phyloP scores from a whole-genome alignment of 2,797 vertebrate genomes.

The Mus spretus region DNA sequence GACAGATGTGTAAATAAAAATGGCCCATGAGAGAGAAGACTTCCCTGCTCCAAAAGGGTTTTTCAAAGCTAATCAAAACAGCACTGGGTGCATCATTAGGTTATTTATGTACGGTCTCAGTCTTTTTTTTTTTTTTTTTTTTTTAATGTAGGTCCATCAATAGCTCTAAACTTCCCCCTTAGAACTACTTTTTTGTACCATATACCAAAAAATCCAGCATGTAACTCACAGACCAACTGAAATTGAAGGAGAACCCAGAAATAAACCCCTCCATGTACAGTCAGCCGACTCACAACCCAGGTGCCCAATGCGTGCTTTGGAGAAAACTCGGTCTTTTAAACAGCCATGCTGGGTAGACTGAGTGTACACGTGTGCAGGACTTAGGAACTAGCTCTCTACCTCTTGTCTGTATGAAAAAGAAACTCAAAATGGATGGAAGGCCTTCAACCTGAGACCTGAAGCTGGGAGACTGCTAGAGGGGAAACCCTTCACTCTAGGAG shows the following conservation, averaged over 20 bases:
- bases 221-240: neutral
- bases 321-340: neutral
- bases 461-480: neutral
- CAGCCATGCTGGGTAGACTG: neutral
- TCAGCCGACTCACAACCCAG: neutral
- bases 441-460: neutral
- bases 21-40: neutral
- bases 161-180: neutral
- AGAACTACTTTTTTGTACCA: neutral
- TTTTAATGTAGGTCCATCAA: neutral
- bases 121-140: neutral
- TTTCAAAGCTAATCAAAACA: neutral
- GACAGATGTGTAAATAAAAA: constrained; percentile 25
- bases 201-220: neutral
- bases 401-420: neutral
- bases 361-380: neutral
- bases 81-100: neutral
- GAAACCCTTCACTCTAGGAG: neutral
- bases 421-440: neutral
- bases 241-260: neutral
- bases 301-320: neutral
- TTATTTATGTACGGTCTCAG: neutral
- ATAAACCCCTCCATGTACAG: neutral
- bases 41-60: neutral
- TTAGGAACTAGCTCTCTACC: neutral